Base-by-base conservation (phyloP, 2,113 vertebrate genomes). In the Glaucomys volans region DNA sequence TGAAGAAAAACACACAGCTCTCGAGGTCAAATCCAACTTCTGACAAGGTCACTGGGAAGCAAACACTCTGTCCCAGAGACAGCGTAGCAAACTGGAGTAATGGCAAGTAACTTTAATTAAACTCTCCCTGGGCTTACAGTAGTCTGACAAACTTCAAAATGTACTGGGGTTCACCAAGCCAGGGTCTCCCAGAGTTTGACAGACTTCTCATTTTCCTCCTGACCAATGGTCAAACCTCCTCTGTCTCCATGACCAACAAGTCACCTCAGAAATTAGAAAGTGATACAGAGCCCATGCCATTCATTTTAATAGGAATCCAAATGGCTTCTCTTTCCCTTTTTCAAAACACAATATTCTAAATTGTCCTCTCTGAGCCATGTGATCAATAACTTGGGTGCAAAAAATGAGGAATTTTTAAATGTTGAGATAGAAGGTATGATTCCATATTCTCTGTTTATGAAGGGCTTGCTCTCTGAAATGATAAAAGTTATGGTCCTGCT, bases 301-400 rank as follows among this genome's bases (percentile, higher is more conserved):
- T 92, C 90, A 90, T 96, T 97, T 92, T 83, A 97, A 94, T 42
- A 95, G 85, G 95, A 97, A 88, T 81, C 22, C 52, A 57, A 97
- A 95, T 87, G 69, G 35, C 12, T 96, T 94, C 67, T 62, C 89
- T 91, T 95, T 97, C 96, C 11, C 84, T 91, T 95, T 96, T 93
- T 59, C 57, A 2, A 96, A 97, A 96, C 80, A 85, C 81, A 94
- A 72, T 87, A 92, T 94, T 72, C 72, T 87, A 85, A 87, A 86
- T 94, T 95, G 72, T 96, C 57, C 17, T 96, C 0, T 5, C 64
- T 3, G 12, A 69, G 44, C 54, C 42, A 72, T 32, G 42, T 7
- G 95, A 98, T 71, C 76, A 98, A 93, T 82, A 96, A 91, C 32
- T 32, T 90, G 79, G 44, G 95, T 89, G 35, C 17, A 89, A 26